Base-by-base conservation (phyloP, 2,113 vertebrate species). In the Saccopteryx bilineata region DNA sequence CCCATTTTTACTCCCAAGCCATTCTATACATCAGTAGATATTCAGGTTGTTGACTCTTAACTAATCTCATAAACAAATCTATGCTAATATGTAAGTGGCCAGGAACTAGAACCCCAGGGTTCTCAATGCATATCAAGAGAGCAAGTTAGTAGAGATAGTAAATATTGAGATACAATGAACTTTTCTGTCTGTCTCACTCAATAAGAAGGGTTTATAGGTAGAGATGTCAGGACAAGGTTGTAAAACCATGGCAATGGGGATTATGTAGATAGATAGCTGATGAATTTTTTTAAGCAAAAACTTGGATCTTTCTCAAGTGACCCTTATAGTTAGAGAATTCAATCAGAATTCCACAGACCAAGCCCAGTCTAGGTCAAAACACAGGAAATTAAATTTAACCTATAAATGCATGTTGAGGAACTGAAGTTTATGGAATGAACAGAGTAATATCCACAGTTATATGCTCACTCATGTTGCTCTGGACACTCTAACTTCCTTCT, bases 371-470 rank as follows among this genome's bases (percentile, higher is more conserved):
- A 56, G 39, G 50, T 88, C 76, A 94, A 90, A 92, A 90, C 48
- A 84, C 54, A 95, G 85, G 93, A 95, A 95, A 92, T 95, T 80
- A 95, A 90, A 63, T 88, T 71, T 95, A 87, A 86, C 60, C 52
- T 94, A n/a, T 82, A 88, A 88, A 96, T 96, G 71, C n/a, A 65
- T 61, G 21, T 54, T 52, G 91, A 94, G 28, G 24, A 94, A 72
- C 72, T 75, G 84, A 81, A 80, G 3, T 17, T 78, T 76, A 56
- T 48, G 46, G 52, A 48, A 50, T 21, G 56, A 95, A 33, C 56
- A 31, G 7, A 58, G 28, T 60, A 54, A 87, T 89, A 81, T 7
- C 13, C 24, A 19, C 21, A 31, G 3, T 66, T 54, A 80, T 46
- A 23, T 21, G 24, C 23, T 87, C 18, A 69, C 14, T 83, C 2